Evolutionary conservation across 2,113 vertebrate genomes (phyloP).

Genomic region (Electrona antarctica): DNA sequence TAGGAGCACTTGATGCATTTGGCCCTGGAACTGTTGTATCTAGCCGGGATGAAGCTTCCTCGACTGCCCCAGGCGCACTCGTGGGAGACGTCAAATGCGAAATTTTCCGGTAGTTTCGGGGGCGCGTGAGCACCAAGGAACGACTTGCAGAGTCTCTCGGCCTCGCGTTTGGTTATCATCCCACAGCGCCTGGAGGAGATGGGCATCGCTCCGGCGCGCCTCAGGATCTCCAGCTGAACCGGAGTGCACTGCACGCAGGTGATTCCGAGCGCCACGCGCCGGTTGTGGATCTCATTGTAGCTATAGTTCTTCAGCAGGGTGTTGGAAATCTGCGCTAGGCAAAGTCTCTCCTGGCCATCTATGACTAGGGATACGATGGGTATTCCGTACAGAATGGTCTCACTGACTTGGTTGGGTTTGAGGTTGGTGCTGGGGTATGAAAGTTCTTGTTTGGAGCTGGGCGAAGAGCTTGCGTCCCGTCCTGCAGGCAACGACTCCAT

Average conservation of each 20-base stretch:
- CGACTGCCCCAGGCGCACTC: slow-evolving; percentile 91
- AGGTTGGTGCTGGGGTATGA: slow-evolving; percentile 85
- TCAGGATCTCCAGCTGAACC: slow-evolving; percentile 90
- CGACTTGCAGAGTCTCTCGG: slow-evolving; percentile 90
- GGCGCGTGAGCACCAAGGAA: slow-evolving; percentile 89
- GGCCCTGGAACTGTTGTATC: slow-evolving; percentile 92
- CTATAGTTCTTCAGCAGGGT: slow-evolving; percentile 91
- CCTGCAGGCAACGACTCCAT: slow-evolving; percentile 93
- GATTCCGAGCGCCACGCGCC: slow-evolving; percentile 92
- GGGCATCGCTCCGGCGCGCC: slow-evolving; percentile 90
- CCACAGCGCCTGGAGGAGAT: slow-evolving; percentile 91
- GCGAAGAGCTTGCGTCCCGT: slow-evolving; percentile 89
- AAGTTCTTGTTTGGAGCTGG: slow-evolving; percentile 92
- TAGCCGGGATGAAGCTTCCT: slow-evolving; percentile 90
- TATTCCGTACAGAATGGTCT: slow-evolving; percentile 93
- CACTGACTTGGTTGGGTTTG: slow-evolving; percentile 96
- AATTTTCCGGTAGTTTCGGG: slow-evolving; percentile 91
- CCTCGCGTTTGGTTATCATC: slow-evolving; percentile 93
- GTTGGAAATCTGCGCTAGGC: slow-evolving; percentile 92
- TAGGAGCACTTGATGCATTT: slow-evolving; percentile 94
- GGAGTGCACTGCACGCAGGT: slow-evolving; percentile 94
- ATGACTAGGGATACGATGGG: slow-evolving; percentile 95
- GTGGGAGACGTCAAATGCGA: slow-evolving; percentile 90
- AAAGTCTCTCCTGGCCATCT: slow-evolving; percentile 92
- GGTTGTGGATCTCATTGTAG: slow-evolving; percentile 94